A percentile compares a stretch with the other conserved stretches of the same genome.
phyloP scores from a whole-genome alignment of 2,797 vertebrate genomes.

The Mycteria americana region DNA sequence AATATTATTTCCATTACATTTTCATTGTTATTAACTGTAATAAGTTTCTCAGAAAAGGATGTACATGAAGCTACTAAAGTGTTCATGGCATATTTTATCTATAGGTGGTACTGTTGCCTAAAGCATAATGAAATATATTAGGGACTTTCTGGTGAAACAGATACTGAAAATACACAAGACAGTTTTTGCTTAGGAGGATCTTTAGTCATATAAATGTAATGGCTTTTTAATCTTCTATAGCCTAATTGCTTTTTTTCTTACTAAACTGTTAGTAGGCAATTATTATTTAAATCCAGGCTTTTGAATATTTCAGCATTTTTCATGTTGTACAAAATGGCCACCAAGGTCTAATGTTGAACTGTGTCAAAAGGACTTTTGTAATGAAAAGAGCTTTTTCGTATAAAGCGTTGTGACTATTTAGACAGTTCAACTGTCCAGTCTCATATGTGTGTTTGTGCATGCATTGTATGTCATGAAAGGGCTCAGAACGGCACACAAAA shows the following conservation, averaged over 20 bases:
- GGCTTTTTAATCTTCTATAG: background rate
- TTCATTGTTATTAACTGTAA: background rate
- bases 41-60: background rate
- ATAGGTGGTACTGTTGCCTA: conserved; percentile 60
- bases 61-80: background rate
- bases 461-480: background rate
- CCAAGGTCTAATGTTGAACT: background rate
- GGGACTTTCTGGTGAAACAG: background rate
- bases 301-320: background rate
- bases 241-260: background rate
- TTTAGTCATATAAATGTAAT: background rate
- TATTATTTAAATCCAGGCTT: background rate
- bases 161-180: background rate
- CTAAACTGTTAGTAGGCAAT: background rate
- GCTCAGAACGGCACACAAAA: background rate
- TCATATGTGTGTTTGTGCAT: accelerated
- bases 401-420: background rate
- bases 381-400: background rate
- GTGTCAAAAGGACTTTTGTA: background rate
- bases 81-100: background rate
- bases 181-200: background rate
- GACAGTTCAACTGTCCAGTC: background rate
- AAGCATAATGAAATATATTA: background rate
- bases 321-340: background rate
- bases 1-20: background rate